Evolutionary conservation across 2,113 vertebrate genomes (phyloP), one percentile per base, ranked within the genome.

Genomic region (Taxidea taxus): DNA sequence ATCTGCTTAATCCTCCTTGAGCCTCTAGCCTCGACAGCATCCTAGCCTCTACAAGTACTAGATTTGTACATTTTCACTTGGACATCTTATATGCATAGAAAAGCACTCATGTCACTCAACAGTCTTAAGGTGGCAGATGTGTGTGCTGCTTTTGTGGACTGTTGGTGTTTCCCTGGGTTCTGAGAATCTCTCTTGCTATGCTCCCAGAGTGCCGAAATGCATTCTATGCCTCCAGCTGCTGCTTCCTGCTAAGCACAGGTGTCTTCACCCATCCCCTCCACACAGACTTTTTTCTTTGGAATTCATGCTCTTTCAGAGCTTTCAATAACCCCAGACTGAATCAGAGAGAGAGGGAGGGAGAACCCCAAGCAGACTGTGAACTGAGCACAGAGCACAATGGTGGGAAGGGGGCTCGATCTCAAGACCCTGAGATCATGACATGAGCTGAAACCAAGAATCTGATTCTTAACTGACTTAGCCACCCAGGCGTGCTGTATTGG

Each of bases 181-280:
- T 7, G 4, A 42, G 49, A 20, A 12, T 44, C 23, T 34, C 51
- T 34, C 44, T 31, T 20, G 8, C 37, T n/a, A 15, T 31, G 23
- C 8, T 10, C 9, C 23, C 34, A 39, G 25, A 8, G n/a, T 23
- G 56, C 14, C 18, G 2, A 16, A 29, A 2, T 16, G 12, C 1
- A 21, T 9, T 47, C 60, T 54, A 21, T 14, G 31, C 16, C 54
- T 66, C 23, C 81, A 93, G 66, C 68, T 39, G n/a, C 56, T 42
- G 12, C 56, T 64, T 23, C 16, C 82, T 51, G n/a, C 25, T 8
- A 21, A 54, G 3, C 18, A 29, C 20, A 44, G 8, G 16, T 54
- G 6, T 23, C 15, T 27, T 60, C 23, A 15, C 29, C n/a, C 27
- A 27, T 58, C 4, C 15, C 58, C 5, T 37, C 11, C 11, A 37